Conservation (phyloP, 2,113 vertebrate species). For the Etheostoma spectabile region DNA sequence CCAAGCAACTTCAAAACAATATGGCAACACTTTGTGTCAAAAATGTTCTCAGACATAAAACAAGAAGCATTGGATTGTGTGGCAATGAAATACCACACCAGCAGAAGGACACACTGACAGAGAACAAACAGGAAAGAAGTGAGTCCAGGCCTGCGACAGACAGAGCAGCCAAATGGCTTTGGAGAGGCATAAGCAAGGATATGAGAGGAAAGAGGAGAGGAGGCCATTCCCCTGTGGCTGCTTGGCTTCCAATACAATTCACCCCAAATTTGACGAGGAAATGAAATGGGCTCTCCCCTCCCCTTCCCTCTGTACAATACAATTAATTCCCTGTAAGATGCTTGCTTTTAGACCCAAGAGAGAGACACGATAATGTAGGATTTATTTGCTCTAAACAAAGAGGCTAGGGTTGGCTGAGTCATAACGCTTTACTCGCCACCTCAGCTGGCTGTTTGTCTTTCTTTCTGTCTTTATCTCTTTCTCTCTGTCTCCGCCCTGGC, state of each 20-base stretch:
- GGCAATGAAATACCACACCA: background rate
- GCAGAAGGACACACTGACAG: background rate
- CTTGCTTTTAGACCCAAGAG: conserved; percentile 76
- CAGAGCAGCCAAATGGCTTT: conserved; percentile 33
- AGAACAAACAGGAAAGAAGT: background rate
- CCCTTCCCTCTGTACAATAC: conserved; percentile 43
- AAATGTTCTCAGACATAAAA: conserved; percentile 9
- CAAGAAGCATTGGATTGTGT: background rate
- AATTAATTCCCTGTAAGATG: conserved; percentile 79
- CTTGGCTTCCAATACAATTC: conserved; percentile 68
- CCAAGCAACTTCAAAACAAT: background rate
- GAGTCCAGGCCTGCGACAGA: background rate
- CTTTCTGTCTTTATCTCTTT: conserved; percentile 12
- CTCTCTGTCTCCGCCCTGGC: background rate
- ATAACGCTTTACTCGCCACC: conserved; percentile 54
- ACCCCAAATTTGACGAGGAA: conserved; percentile 69
- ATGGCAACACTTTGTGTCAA: background rate
- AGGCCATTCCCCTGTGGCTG: conserved; percentile 72
- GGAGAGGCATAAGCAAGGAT: conserved; percentile 48
- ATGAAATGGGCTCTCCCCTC: conserved; percentile 63
- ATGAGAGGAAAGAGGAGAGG: conserved; percentile 48
- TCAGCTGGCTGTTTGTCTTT: conserved; percentile 21
- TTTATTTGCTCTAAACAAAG: conserved; percentile 72
- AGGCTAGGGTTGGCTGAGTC: conserved; percentile 53
- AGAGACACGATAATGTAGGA: conserved; percentile 74